Percentiles rank a stretch among this genome's conserved stretches.
Conservation (phyloP, 1,140 invertebrate species). For the Papilio polyxenes region DNA sequence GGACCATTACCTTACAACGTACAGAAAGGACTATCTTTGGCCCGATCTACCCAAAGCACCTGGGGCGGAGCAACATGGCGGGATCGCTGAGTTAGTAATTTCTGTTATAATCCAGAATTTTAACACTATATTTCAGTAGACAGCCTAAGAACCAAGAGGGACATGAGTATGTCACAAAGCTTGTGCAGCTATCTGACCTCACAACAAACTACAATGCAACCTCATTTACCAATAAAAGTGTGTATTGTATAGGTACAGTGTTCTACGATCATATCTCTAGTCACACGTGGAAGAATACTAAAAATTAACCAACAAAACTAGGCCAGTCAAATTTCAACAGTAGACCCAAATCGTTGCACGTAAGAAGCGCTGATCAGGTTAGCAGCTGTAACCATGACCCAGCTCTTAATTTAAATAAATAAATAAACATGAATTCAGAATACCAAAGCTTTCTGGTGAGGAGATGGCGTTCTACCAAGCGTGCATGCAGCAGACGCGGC, state of each 20-base stretch:
- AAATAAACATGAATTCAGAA: conserved; percentile 47
- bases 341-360: not conserved
- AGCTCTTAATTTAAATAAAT: no score
- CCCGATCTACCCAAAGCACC: conserved; percentile 69
- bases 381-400: not conserved
- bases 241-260: no score
- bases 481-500: conserved; percentile 69
- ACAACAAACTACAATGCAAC: no score
- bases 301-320: no score
- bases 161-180: not conserved
- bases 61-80: conserved; percentile 42
- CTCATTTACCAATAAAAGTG: no score
- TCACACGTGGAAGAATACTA: no score
- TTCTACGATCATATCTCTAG: no score
- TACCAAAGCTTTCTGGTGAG: conserved; percentile 59
- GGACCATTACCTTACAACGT: conserved; percentile 82
- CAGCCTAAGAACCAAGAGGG: not conserved
- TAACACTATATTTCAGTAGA: not conserved
- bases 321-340: no score
- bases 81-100: conserved; percentile 64
- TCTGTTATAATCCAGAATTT: not conserved
- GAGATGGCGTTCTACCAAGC: conserved; percentile 72
- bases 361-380: not conserved
- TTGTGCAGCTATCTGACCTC: no score
- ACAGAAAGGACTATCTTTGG: conserved; percentile 82